Base-by-base conservation (phyloP, 1,140 invertebrate genomes). In the Sesamia nonagrioides region DNA sequence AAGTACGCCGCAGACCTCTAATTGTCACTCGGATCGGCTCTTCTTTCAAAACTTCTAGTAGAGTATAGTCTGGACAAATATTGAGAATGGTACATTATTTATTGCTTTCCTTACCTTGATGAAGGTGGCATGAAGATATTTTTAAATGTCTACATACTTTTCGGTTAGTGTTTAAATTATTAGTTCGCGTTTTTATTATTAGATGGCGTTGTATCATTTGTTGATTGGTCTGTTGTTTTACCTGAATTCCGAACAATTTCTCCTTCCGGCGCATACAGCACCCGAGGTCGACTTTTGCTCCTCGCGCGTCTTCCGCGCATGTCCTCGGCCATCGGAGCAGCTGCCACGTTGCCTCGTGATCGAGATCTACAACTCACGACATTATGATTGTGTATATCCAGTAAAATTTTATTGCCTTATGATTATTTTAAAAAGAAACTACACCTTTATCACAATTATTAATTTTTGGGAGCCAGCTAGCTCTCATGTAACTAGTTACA, bases 11-110 rank as follows among this genome's bases (percentile, higher is more conserved):
- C 35, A 98, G 94, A 3, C 98, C 98, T 79, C 97, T 96, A 76
- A 99, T 98, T 9, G 97, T 98, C 1, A 99, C 97, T 60, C 97
- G 95, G 1, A 97, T 96, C 1, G 97, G 97, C 88, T 98, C 97
- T 88, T 98, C 97, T 87, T 98, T 97, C 80, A 98, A 92, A 5
- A 98, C 97, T 92, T 98, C 97, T 79, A 98, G 95, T 79, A 98
- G 95, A 56, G 97, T 97, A 89, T 98, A 98, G 94, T 98, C 97
- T 97, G 81, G 1, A 42, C 15, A 21, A 58, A 73, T 6, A 73
- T 56, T 8, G 9, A 54, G 27, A 27, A 27, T 3, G 27, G 27
- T 27, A 27, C 27, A 27, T 27, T 27, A 27, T 27, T 27, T 27
- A 1, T 27, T 27, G 27, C 27, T 27, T 27, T 27, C 1, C 27